Evolutionary conservation across 2,113 vertebrate genomes (phyloP), one percentile per base, ranked within the genome.

Genomic region (Nycticorax nycticorax): DNA sequence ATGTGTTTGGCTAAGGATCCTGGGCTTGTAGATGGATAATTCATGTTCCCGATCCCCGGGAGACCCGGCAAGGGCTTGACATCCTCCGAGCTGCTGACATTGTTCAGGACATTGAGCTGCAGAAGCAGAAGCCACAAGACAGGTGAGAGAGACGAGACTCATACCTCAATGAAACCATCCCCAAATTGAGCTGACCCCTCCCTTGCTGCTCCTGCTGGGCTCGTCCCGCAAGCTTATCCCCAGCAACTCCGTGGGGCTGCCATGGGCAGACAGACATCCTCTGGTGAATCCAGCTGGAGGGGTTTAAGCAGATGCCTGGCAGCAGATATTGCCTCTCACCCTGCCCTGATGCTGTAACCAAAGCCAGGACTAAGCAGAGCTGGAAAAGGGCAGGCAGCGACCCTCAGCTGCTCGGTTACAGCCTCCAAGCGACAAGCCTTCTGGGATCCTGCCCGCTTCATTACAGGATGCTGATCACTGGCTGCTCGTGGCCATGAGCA

Each of bases 1-100:
- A 99, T 99, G 98, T 99, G 99, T 94, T 99, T 99, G 88, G 99
- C 98, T 98, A 99, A 98, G 59, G 99, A 98, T 33, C 99, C 99
- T 0, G 99, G 99, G 87, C 99, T 99, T 28, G 98, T 98, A 83
- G 99, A 99, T 43, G 98, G 98, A 97, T 99, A 99, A 96, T 97
- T 99, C 98, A 99, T 97, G 97, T 98, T 99, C 74, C 98, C 98
- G 1, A 99, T 96, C 63, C 98, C 98, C 0, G 98, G 98, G 47
- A 99, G 98, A 88, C 99, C 99, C 0, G 98, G 98, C 48, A 99
- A 98, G 69, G 99, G 99, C 87, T 99, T 99, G 92, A 99, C 93
- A 67, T 99, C 99, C 96, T 99, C 99, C 0, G 98, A 99, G 96
- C 98, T 98, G 98, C 98, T 99, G 73, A 99, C 97, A 32, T 94